Percentiles rank a stretch among this genome's conserved stretches.
Evolutionary conservation across 53 echinoderm and acorn worm genomes (phyloP).

Genomic region (Luidia sarsii): DNA sequence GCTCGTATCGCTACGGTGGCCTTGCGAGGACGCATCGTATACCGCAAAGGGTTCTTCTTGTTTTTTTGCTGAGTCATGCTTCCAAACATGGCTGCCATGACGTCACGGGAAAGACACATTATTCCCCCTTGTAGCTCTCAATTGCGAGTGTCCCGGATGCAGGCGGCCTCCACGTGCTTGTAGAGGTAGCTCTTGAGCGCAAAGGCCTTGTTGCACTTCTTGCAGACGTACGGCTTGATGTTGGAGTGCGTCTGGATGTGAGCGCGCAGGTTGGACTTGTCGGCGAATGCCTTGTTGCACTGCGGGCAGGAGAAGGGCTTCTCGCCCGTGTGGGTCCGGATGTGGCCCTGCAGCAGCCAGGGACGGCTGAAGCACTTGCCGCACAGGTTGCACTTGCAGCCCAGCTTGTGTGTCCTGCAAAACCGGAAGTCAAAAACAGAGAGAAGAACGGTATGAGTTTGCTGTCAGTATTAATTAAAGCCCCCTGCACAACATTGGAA

Average conservation of each 20-base stretch:
- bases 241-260: conserved; percentile 97
- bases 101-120: background rate
- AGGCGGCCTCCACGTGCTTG: conserved; percentile 95
- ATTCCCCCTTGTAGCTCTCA: background rate
- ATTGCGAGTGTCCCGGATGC: conserved; percentile 70
- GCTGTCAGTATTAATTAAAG: too few relatives aligned
- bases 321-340: conserved; percentile 98
- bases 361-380: conserved; percentile 98
- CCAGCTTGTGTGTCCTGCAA: conserved; percentile 98
- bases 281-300: conserved; percentile 98
- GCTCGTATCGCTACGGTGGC: too few relatives aligned
- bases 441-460: too few relatives aligned
- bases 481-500: too few relatives aligned
- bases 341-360: conserved; percentile 98
- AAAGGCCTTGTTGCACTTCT: conserved; percentile 94
- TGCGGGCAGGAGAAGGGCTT: conserved; percentile 91
- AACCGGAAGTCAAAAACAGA: too few relatives aligned
- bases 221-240: conserved; percentile 93
- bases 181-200: conserved; percentile 99
- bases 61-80: background rate
- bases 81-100: too few relatives aligned
- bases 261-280: conserved; percentile 98
- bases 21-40: background rate
- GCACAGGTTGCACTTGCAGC: conserved; percentile 97
- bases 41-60: background rate